Base-by-base conservation (phyloP, 2,113 vertebrate species). In the Dipodomys spectabilis region DNA sequence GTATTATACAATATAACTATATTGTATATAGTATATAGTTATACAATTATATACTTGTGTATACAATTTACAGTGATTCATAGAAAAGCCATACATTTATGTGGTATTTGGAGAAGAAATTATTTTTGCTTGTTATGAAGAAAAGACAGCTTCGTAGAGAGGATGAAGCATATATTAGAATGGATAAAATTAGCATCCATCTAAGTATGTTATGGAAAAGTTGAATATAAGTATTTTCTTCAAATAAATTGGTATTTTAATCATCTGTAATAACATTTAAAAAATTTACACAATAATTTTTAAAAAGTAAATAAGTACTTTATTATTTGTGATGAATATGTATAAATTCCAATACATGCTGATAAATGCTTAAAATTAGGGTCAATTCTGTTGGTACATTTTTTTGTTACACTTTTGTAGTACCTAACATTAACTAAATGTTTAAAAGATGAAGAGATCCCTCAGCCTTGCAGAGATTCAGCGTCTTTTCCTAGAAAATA, bases 121-220 rank as follows among this genome's bases (percentile, higher is more conserved):
- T 94, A 83, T 22, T 92, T 91, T 82, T 92, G 12, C 27, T 95
- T 93, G 12, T 72, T 82, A 84, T 87, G 16, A 75, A 93, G 90
- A 93, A 73, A 92, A 88, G 71, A 39, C 16, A 64, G 27, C 53
- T 64, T 80, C 39, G 15, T 69, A 49, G 81, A 84, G 83, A 94
- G 13, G 6, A 86, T 92, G 64, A 92, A 71, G 39, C 78, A 78
- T 45, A 18, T 92, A 60, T 79, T 45, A 65, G 15, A 60, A 80
- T 3, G 60, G 75, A 72, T 86, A 64, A 86, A 92, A 75, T 89
- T 78, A 86, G 15, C 3, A 69, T 92, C 28, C 74, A 9, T 87
- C 16, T 93, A 71, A 96, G 87, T 78, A 7, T 85, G 30, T 69
- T 90, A 49, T 80, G 60, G 57, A 73, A 84, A 83, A 73, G 9